Base-by-base conservation (phyloP, 2,888 invertebrate genomes). In the Smittia aterrima region DNA sequence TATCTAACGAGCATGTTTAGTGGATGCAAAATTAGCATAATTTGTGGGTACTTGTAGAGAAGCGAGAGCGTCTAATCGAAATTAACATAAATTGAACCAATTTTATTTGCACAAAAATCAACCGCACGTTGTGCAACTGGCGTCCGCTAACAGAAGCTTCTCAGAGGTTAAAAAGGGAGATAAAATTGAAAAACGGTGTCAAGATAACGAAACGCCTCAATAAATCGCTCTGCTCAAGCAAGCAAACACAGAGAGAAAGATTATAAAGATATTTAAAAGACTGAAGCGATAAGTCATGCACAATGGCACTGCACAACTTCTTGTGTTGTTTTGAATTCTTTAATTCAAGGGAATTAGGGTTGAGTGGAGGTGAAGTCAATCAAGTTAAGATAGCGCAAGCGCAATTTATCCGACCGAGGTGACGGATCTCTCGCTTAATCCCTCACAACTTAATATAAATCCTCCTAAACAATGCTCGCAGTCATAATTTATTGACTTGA, bases 1-100 rank as follows among this genome's bases (percentile, higher is more conserved):
- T 72, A 62, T 62, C 62, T 72, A 72, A 72, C 72, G 62, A 72
- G 72, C 62, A 53, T 72, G 72, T 72, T 71, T 58, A 72, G 58
- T 27, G 27, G 64, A 64, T 27, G 22, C n/a, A 27, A 58, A 64
- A 64, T 64, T 72, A 62, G 22, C 72, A 72, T 72, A 72, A 72
- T 72, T 72, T 72, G 72, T 62, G 72, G 62, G 72, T 72, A 54
- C 72, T 72, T n/a, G n/a, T 2, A 2, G 27, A 22, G 11, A 64
- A 58, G 58, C 9, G 58, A 20, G 22, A 58, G 18, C 22, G 9
- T 58, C 58, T 58, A 22, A 58, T 58, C 58, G 18, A 58, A 7
- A 58, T 58, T 58, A 58, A 58, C 22, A 58, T 58, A 58, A 58
- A 22, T 18, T 58, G 58, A 58, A 13, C 58, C 58, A 58, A 58